Evolutionary conservation across 2,888 invertebrate species (phyloP).

Genomic region (Luperina testacea): DNA sequence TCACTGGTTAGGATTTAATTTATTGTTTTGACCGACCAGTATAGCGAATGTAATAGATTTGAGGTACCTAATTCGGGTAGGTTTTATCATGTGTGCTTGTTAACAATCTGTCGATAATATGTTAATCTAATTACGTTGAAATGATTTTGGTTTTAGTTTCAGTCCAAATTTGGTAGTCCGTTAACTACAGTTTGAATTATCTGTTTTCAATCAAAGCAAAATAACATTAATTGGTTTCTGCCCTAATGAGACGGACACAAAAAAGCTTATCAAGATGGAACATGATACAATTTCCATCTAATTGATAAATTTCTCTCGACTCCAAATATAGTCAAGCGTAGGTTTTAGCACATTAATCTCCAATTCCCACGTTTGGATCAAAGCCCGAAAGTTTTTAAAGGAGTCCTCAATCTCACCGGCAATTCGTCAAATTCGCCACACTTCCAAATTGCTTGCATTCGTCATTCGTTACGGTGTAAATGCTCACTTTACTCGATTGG

Average conservation of each 20-base stretch:
- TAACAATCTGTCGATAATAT: constrained; percentile 6
- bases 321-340: constrained; percentile 19
- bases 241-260: background rate
- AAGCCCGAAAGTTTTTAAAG: constrained; percentile 26
- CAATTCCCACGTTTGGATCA: constrained; percentile 9
- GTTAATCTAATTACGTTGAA: constrained; percentile 14
- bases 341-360: constrained; percentile 16
- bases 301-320: constrained; percentile 41
- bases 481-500: constrained; percentile 59
- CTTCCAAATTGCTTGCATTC: constrained; percentile 60
- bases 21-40: constrained; percentile 20
- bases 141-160: background rate
- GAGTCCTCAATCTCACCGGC: constrained; percentile 48
- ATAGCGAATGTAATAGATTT: constrained; percentile 7
- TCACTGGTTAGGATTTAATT: constrained; percentile 30
- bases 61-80: background rate
- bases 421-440: constrained; percentile 59
- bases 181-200: constrained; percentile 10
- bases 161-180: constrained; percentile 5
- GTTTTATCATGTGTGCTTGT: background rate
- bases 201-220: constrained; percentile 18
- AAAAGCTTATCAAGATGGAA: background rate
- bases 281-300: background rate
- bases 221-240: constrained; percentile 16
- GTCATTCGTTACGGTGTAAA: constrained; percentile 64